Evolutionary conservation across 37 sponge, comb jelly and placozoan genomes (phyloP), one percentile per base, ranked within the genome.

Genomic region (Agelas oroides): DNA sequence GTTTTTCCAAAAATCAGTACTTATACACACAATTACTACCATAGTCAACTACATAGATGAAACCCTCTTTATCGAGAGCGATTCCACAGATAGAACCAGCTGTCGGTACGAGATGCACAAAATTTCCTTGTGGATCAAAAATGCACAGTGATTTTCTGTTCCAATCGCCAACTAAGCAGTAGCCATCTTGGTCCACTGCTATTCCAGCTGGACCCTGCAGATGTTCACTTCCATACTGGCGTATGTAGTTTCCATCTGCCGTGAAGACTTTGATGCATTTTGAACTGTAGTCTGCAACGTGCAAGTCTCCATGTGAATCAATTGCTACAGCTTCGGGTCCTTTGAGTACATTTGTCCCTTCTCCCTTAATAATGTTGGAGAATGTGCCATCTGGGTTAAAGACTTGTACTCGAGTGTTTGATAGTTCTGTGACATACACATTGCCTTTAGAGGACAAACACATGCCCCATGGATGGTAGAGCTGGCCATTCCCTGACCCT

Each of bases 381-480:
- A 78, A 78, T 5, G 62, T 60, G 35, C 87, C 87, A 70, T 86
- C 79, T 62, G 72, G 27, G 13, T 60, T 23, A 53, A 86, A 78
- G 0, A 86, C 79, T 15, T 57, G 59, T 25, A 86, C 62, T 23
- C 79, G 21, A 19, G 62, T 40, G 59, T 86, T 86, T 54, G 56
- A 25, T 2, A 1, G 39, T 5, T 86, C 87, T 30, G 79, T 20
- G 3, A 86, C 79, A 46, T 40, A 70, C 8, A 78, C 65, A n/a
- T 37, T 52, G 24, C 87, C 87, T 19, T 75, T 46, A 36, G 18
- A 25, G 57, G 71, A 59, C 37, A 71, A 30, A 53, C 70, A 68
- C 36, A 85, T 76, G 25, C 86, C 86, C 46, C 86, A 52, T 16
- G 86, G 86, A 18, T 20, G 32, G 30, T 23, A 33, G 14, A 85